A percentile compares a stretch with the other conserved stretches of the same genome.
Evolutionary conservation across 2,113 vertebrate species (phyloP).

Genomic region (Lucifuga dentata): DNA sequence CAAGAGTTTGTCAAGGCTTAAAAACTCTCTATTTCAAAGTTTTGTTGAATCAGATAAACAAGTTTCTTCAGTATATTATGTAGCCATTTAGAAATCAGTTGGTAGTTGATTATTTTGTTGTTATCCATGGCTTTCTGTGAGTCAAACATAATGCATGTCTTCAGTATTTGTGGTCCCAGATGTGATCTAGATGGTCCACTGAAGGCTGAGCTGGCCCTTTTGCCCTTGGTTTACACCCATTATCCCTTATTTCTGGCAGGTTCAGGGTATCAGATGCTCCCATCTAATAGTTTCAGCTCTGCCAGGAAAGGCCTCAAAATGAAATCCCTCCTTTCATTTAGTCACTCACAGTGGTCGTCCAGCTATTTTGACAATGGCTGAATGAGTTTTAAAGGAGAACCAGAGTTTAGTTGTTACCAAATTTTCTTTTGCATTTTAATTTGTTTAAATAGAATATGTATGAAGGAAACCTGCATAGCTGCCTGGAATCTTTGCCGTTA

Average conservation of each 20-base stretch:
- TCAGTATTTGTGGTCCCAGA: not conserved
- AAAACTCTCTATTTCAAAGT: too few species aligned
- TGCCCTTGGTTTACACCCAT: constrained; percentile 26
- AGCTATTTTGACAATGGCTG: not conserved
- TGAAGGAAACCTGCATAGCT: not conserved
- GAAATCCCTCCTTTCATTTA: constrained; percentile 24
- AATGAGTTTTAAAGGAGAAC: not conserved
- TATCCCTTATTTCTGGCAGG: constrained; percentile 24
- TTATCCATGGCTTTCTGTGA: not conserved
- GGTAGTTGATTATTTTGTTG: not conserved
- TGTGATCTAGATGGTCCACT: constrained; percentile 10
- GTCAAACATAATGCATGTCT: not conserved
- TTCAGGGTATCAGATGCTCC: constrained; percentile 33
- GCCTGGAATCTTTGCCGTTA: not conserved
- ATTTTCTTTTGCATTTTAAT: not conserved
- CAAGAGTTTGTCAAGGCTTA: too few species aligned
- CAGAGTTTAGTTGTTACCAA: not conserved
- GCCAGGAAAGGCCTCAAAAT: constrained; percentile 26
- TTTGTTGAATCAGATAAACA: too few species aligned
- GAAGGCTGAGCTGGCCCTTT: constrained; percentile 1
- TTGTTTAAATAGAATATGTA: not conserved
- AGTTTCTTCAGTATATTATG: too few species aligned
- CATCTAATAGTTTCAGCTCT: constrained; percentile 19
- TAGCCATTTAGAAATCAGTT: constrained; percentile 2
- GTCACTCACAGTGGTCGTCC: not conserved